Conservation (phyloP, 2,888 invertebrate genomes). For the Strigamia crassipes region DNA sequence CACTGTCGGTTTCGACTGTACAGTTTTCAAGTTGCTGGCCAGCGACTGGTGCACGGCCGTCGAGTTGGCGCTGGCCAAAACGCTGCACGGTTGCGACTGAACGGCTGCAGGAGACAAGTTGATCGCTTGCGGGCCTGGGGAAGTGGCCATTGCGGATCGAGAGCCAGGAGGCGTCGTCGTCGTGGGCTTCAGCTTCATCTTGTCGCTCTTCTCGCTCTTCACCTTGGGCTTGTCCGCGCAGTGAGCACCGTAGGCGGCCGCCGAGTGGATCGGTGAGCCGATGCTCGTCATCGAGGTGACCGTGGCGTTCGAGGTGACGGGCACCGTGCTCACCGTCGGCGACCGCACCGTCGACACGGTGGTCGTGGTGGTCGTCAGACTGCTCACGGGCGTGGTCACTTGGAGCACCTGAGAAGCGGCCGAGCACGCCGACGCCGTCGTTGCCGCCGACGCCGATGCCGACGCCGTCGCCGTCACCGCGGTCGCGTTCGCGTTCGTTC, state of each 20-base stretch:
- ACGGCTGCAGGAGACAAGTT: constrained; percentile 17
- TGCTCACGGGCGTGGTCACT: constrained; percentile 45
- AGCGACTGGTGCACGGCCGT: constrained; percentile 47
- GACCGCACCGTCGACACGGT: constrained; percentile 48
- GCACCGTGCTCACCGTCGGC: constrained; percentile 51
- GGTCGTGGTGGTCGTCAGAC: constrained; percentile 44
- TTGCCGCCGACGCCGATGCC: no score
- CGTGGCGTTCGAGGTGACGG: constrained; percentile 50
- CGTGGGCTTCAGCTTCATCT: constrained; percentile 52
- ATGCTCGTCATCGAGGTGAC: constrained; percentile 43
- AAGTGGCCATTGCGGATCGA: not conserved
- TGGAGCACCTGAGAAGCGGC: constrained; percentile 48
- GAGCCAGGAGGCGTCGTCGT: not conserved
- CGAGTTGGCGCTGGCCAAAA: constrained; percentile 46
- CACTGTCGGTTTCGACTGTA: constrained; percentile 59
- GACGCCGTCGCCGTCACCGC: no score
- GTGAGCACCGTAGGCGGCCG: constrained; percentile 48
- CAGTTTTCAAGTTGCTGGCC: constrained; percentile 55
- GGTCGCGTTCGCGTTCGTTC: constrained; percentile 29
- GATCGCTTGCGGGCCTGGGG: constrained; percentile 33
- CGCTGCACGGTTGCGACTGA: constrained; percentile 15
- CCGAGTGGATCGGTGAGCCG: constrained; percentile 45
- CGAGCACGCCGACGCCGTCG: constrained; percentile 47
- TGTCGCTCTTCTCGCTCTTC: constrained; percentile 53
- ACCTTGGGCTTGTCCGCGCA: constrained; percentile 53